phyloP scores from a whole-genome alignment of 2,797 vertebrate species.

The Melanotaenia pygmaea region DNA sequence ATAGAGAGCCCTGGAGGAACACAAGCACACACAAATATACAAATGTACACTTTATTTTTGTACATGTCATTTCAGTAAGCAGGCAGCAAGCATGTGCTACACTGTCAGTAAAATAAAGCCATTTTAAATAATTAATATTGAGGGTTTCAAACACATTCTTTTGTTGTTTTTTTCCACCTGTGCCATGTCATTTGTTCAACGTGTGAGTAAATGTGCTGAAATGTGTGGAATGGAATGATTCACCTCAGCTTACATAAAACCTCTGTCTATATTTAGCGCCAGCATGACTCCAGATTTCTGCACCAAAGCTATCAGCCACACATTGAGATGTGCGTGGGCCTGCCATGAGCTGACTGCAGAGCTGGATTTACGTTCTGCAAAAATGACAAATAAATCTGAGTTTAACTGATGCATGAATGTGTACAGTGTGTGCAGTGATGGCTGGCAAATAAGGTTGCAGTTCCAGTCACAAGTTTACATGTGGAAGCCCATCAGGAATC shows the following conservation, averaged over 20 bases:
- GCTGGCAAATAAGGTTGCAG: neutral
- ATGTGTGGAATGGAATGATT: conserved; percentile 82
- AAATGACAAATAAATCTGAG: conserved; percentile 36
- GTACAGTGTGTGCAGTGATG: neutral
- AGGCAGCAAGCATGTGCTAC: conserved; percentile 25
- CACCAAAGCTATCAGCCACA: conserved; percentile 82
- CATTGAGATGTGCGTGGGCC: conserved; percentile 83
- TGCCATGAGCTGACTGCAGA: conserved; percentile 66
- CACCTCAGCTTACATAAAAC: conserved; percentile 87
- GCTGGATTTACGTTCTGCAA: conserved; percentile 63
- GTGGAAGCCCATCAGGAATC: conserved; percentile 1
- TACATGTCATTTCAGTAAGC: conserved; percentile 28
- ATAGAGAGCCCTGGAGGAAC: conserved; percentile 23
- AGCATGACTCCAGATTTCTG: conserved; percentile 85
- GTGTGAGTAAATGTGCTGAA: conserved; percentile 67
- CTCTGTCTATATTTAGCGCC: conserved; percentile 84
- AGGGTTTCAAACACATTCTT: conserved; percentile 38
- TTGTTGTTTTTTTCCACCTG: conserved; percentile 48
- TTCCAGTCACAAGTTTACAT: neutral
- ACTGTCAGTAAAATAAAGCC: conserved; percentile 23
- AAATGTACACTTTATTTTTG: conserved; percentile 1
- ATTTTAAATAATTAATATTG: conserved; percentile 19
- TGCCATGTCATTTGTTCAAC: conserved; percentile 50
- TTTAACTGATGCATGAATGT: conserved; percentile 17
- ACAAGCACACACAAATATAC: neutral